Conservation (phyloP, 2,888 invertebrate genomes). For the Chorisops tibialis region DNA sequence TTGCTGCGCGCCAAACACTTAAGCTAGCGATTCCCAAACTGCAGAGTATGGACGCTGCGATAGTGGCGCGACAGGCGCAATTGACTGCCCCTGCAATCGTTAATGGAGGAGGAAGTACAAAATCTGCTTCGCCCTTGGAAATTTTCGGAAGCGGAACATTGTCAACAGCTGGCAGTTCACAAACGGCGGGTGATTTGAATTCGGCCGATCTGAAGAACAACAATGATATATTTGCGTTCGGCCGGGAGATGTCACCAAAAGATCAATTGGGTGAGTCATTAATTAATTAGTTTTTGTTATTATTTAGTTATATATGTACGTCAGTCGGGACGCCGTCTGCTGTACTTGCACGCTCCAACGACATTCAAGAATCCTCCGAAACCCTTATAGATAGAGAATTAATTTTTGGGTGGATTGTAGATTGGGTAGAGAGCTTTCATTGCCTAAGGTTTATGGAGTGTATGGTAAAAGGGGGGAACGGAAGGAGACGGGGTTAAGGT, state of each 20-base stretch:
- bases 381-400: too few species aligned
- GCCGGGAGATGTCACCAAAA: slow-evolving; percentile 46
- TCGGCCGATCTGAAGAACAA: slow-evolving; percentile 47
- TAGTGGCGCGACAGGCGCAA: slow-evolving; percentile 24
- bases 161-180: not conserved
- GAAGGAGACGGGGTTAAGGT: too few species aligned
- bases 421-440: too few species aligned
- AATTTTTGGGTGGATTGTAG: too few species aligned
- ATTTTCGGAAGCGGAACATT: not conserved
- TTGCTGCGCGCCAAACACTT: slow-evolving; percentile 49
- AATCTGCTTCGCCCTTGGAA: slow-evolving; percentile 3
- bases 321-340: not conserved
- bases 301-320: too few species aligned
- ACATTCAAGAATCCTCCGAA: too few species aligned
- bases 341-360: too few species aligned
- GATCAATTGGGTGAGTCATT: slow-evolving; percentile 38
- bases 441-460: too few species aligned
- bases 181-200: slow-evolving; percentile 36
- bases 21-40: slow-evolving; percentile 50
- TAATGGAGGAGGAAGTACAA: slow-evolving; percentile 3
- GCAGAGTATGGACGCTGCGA: slow-evolving; percentile 36
- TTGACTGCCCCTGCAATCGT: slow-evolving; percentile 3
- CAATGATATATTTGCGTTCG: slow-evolving; percentile 48
- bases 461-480: too few species aligned
- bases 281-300: too few species aligned